Base-by-base conservation (phyloP, 2,888 invertebrate species). In the Gari tellinella region DNA sequence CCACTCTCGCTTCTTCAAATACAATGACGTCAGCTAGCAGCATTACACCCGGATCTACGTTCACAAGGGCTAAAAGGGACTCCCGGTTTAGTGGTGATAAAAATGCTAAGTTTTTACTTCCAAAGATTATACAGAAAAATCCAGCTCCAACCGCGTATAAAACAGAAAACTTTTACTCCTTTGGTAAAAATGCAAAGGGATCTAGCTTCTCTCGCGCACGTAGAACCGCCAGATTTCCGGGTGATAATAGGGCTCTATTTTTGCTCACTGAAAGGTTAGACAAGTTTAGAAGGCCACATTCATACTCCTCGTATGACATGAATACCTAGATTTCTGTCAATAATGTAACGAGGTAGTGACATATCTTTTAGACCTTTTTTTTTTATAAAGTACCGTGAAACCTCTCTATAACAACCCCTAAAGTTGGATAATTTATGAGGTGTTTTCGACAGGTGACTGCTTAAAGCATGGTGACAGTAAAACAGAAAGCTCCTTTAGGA, bases 101-200 rank as follows among this genome's bases (percentile, higher is more conserved):
- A 15, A 78, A 81, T 10, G 80, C 80, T n/a, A 52, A 64, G n/a
- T 83, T 83, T 65, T 46, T 83, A 46, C 55, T 83, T 14, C 83
- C 83, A 23, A 52, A 74, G 38, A 64, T 70, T 37, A 72, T 81
- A 3, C 76, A 75, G 38, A 66, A 72, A 41, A 69, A 74, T n/a
- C 82, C 82, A 1, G 52, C 74, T 10, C 78, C 80, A 10, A 69
- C 73, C 15, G 45, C 53, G 17, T 82, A 80, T 46, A 67, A 75
- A 45, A 64, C 57, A 12, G 72, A 72, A n/a, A 38, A 62, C 10
- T 38, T 65, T 55, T 45, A 48, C 12, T 23, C 60, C 23, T 67
- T 70, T 25, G 72, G 76, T 7, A 74, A 66, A 38, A 38, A 23
- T 52, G 52, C 40, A 4, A 63, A 65, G 21, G 77, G 72, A 3